A percentile compares a stretch with the other conserved stretches of the same genome.
These are phyloP conservation scores for Callyntrura guangdongensis DNA, from an alignment of 2,888 invertebrate species.

Conservation along the genomic window DNA sequence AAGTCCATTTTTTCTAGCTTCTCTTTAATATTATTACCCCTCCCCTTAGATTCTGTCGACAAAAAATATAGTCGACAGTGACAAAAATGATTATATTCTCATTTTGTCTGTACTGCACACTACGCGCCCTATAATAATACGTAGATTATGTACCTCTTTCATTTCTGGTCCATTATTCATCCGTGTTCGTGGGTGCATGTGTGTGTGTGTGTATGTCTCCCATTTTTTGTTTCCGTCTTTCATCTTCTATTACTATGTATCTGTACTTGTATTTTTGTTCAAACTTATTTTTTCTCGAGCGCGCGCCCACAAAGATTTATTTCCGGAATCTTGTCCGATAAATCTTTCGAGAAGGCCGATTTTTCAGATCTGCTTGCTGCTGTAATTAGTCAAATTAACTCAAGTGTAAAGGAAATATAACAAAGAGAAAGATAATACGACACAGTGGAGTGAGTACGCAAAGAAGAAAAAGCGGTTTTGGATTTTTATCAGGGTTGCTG, in stretches of 20 bases:
- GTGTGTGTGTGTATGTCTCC: too few relatives aligned
- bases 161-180: too few relatives aligned
- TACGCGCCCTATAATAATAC: too few relatives aligned
- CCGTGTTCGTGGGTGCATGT: too few relatives aligned
- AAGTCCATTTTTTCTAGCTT: too few relatives aligned
- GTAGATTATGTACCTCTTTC: too few relatives aligned
- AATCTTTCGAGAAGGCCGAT: constrained; percentile 79
- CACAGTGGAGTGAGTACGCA: not conserved
- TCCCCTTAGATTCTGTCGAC: too few relatives aligned
- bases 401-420: constrained; percentile 80
- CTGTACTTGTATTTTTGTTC: not conserved
- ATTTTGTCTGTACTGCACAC: too few relatives aligned
- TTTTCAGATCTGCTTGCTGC: constrained; percentile 81
- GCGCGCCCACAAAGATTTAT: constrained; percentile 78
- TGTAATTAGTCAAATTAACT: constrained; percentile 84
- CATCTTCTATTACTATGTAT: not conserved
- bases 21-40: too few relatives aligned
- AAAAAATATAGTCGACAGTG: too few relatives aligned
- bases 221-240: too few relatives aligned
- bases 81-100: too few relatives aligned
- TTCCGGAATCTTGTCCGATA: constrained; percentile 79
- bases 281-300: constrained; percentile 36
- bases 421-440: not conserved
- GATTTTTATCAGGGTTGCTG: constrained; percentile 3
- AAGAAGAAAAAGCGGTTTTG: constrained; percentile 1